phyloP scores from a whole-genome alignment of 2,888 invertebrate genomes.

The Oscheius myriophilus region DNA sequence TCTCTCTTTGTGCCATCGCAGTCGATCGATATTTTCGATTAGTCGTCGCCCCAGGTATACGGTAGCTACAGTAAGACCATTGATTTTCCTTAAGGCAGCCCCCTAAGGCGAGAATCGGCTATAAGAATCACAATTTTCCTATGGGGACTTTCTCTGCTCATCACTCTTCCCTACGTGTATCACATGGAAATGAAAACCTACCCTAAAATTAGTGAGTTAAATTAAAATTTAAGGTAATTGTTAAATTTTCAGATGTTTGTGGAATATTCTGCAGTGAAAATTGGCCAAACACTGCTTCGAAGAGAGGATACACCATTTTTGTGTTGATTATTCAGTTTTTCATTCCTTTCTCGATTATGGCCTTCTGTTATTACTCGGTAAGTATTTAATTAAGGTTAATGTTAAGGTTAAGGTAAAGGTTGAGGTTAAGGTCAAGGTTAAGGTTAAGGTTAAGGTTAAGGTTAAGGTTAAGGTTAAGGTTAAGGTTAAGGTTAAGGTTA shows the following conservation, averaged over 20 bases:
- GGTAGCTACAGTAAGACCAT: not conserved
- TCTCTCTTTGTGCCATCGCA: conserved; percentile 94
- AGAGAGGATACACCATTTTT: conserved; percentile 83
- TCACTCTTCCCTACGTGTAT: conserved; percentile 89
- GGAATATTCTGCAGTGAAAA: conserved; percentile 73
- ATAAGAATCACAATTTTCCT: conserved; percentile 47
- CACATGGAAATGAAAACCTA: conserved; percentile 76
- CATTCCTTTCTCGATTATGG: conserved; percentile 90
- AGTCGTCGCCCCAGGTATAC: conserved; percentile 46
- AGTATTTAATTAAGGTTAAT: conserved; percentile 4
- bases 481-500: too few relatives aligned
- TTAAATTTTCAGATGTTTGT: conserved; percentile 39
- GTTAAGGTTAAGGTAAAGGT: too few relatives aligned
- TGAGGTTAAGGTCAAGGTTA: too few relatives aligned
- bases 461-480: too few relatives aligned
- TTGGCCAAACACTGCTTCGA: conserved; percentile 86
- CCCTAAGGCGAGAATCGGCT: conserved; percentile 43
- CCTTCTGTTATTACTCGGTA: conserved; percentile 89
- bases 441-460: too few relatives aligned
- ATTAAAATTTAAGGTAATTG: too few relatives aligned
- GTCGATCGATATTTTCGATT: conserved; percentile 83
- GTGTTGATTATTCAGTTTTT: conserved; percentile 91
- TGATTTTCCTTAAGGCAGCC: conserved; percentile 34
- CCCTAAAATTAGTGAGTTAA: conserved; percentile 62
- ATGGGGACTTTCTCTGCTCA: conserved; percentile 69